Evolutionary conservation across 2,888 invertebrate species (phyloP).

Genomic region (Cremastinae sp.): DNA sequence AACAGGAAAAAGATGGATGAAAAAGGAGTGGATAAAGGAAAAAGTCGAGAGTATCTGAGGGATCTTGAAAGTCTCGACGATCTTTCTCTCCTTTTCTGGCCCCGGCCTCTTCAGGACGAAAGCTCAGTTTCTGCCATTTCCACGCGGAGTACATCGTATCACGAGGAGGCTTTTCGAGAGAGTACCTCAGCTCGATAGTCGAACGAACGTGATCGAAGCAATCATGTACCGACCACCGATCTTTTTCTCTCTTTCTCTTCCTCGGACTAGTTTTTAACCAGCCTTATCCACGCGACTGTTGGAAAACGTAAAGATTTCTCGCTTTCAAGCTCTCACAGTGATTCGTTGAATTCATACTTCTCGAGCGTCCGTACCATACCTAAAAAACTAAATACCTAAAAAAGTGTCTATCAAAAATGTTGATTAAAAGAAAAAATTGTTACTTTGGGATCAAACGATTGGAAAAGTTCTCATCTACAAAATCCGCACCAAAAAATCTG

Average conservation of each 20-base stretch:
- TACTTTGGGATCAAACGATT: no score
- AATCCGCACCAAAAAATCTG: no score
- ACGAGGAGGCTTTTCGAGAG: slow-evolving; percentile 48
- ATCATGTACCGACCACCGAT: slow-evolving; percentile 46
- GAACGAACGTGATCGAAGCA: slow-evolving; percentile 57
- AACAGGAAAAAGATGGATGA: slow-evolving; percentile 18
- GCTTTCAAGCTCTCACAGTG: slow-evolving; percentile 51
- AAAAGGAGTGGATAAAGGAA: slow-evolving; percentile 29
- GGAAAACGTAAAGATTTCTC: slow-evolving; percentile 49
- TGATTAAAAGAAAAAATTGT: no score
- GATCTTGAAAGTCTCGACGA: slow-evolving; percentile 47
- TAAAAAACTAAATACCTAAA: no score
- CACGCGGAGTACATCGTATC: slow-evolving; percentile 56
- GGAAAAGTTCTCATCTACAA: no score
- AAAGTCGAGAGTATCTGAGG: slow-evolving; percentile 40
- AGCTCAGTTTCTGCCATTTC: slow-evolving; percentile 58
- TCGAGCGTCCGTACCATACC: slow-evolving; percentile 26
- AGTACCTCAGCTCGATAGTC: slow-evolving; percentile 55
- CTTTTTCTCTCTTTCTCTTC: no score
- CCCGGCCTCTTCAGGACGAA: slow-evolving; percentile 24
- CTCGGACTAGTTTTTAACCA: slow-evolving; percentile 41
- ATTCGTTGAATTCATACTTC: slow-evolving; percentile 35
- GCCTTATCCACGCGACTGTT: slow-evolving; percentile 54
- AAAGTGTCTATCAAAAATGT: no score
- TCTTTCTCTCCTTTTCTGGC: slow-evolving; percentile 17